Conservation (phyloP, 2,888 invertebrate genomes). For the Carcina quercana region DNA sequence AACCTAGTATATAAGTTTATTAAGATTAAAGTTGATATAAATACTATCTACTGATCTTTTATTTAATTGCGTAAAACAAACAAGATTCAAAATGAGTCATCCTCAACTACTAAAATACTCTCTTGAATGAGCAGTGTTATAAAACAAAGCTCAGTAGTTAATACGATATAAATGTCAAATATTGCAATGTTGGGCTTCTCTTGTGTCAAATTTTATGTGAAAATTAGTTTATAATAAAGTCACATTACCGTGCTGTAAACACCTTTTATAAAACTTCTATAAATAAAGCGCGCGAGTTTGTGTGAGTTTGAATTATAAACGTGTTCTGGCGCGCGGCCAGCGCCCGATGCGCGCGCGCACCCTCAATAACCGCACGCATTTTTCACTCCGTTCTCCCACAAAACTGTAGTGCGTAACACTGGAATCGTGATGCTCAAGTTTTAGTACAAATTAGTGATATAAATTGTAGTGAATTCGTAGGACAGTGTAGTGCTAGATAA, state of each 20-base stretch:
- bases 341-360: slow-evolving; percentile 45
- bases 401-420: slow-evolving; percentile 38
- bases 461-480: slow-evolving; percentile 28
- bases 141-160: too few species aligned
- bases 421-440: slow-evolving; percentile 45
- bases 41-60: too few species aligned
- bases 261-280: slow-evolving; percentile 66
- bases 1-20: too few species aligned
- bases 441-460: slow-evolving; percentile 30
- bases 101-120: too few species aligned
- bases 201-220: slow-evolving; percentile 13
- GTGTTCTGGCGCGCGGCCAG: slow-evolving; percentile 54
- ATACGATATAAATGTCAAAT: too few species aligned
- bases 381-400: slow-evolving; percentile 56
- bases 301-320: slow-evolving; percentile 62
- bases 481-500: slow-evolving; percentile 24
- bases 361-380: slow-evolving; percentile 54
- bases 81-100: too few species aligned
- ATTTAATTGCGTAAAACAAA: too few species aligned
- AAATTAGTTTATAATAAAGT: slow-evolving; percentile 32
- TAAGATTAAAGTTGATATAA: too few species aligned
- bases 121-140: too few species aligned
- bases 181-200: too few species aligned
- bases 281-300: slow-evolving; percentile 50
- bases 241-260: slow-evolving; percentile 54